Conservation (phyloP, 1,140 invertebrate species). For the Chrysoperla carnea region DNA sequence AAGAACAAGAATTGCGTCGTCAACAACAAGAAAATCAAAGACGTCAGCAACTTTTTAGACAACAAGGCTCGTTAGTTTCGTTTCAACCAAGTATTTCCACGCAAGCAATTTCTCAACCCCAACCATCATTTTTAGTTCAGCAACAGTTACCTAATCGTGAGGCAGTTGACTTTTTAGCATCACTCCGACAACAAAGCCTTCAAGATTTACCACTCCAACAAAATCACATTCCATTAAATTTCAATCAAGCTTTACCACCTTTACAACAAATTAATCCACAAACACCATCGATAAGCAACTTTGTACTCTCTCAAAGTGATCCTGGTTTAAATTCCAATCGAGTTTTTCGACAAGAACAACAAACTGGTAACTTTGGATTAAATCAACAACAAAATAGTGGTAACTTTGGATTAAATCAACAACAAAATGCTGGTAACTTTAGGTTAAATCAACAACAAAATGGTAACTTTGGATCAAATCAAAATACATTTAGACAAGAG, state of each 20-base stretch:
- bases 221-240: not conserved
- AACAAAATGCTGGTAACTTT: constrained; percentile 19
- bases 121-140: not conserved
- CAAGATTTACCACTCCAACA: constrained; percentile 1
- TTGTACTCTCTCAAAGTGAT: too few relatives aligned
- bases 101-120: not conserved
- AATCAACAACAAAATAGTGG: constrained; percentile 10
- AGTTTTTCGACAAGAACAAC: constrained; percentile 26
- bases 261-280: not conserved
- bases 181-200: not conserved
- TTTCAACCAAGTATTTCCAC: constrained; percentile 28
- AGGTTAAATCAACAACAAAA: constrained; percentile 9
- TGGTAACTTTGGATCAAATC: constrained; percentile 12
- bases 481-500: not conserved
- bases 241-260: not conserved
- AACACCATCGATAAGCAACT: not conserved
- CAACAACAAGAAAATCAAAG: constrained; percentile 15
- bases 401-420: constrained; percentile 12
- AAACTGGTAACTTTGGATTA: constrained; percentile 20
- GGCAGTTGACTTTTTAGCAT: not conserved
- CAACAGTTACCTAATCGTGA: not conserved
- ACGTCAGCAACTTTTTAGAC: constrained; percentile 13
- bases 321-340: constrained; percentile 11
- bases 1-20: constrained; percentile 13
- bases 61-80: constrained; percentile 17